phyloP scores from a whole-genome alignment of 2,888 invertebrate species.

The Dinocampus coccinellae region DNA sequence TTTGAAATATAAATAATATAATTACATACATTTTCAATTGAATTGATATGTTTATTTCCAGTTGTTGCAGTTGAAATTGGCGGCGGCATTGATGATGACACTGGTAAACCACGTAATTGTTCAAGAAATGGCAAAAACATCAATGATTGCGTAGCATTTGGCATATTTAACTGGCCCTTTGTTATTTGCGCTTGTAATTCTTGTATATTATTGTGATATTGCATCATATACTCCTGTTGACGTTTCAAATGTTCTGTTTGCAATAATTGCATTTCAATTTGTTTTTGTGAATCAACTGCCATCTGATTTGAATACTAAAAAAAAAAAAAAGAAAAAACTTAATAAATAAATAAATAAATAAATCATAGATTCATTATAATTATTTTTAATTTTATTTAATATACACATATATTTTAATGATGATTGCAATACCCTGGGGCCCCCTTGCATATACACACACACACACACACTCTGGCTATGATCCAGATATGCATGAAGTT shows the following conservation, averaged over 20 bases:
- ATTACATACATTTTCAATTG: slow-evolving; percentile 62
- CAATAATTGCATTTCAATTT: slow-evolving; percentile 80
- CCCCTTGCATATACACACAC: slow-evolving; percentile 32
- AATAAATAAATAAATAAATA: not conserved
- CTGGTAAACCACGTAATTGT: slow-evolving; percentile 62
- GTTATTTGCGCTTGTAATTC: slow-evolving; percentile 75
- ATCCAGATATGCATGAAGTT: slow-evolving; percentile 66
- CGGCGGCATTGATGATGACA: slow-evolving; percentile 62
- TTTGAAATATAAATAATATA: not conserved
- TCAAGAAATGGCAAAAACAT: slow-evolving; percentile 80
- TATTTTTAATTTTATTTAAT: too few species aligned
- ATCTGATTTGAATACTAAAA: slow-evolving; percentile 68
- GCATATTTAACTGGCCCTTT: slow-evolving; percentile 72
- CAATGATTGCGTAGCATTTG: slow-evolving; percentile 74
- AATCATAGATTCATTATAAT: not conserved
- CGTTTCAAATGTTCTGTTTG: slow-evolving; percentile 77
- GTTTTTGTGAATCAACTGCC: slow-evolving; percentile 74
- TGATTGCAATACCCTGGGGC: slow-evolving; percentile 58
- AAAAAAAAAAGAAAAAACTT: slow-evolving; percentile 42
- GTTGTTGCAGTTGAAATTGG: slow-evolving; percentile 64
- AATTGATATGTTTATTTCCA: slow-evolving; percentile 68
- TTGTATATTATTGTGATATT: slow-evolving; percentile 72
- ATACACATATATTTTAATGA: slow-evolving; percentile 27
- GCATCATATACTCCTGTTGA: slow-evolving; percentile 74
- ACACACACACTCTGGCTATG: slow-evolving; percentile 58